Evolutionary conservation across 2,113 vertebrate genomes (phyloP).

Genomic region (Telmatochromis brichardi): DNA sequence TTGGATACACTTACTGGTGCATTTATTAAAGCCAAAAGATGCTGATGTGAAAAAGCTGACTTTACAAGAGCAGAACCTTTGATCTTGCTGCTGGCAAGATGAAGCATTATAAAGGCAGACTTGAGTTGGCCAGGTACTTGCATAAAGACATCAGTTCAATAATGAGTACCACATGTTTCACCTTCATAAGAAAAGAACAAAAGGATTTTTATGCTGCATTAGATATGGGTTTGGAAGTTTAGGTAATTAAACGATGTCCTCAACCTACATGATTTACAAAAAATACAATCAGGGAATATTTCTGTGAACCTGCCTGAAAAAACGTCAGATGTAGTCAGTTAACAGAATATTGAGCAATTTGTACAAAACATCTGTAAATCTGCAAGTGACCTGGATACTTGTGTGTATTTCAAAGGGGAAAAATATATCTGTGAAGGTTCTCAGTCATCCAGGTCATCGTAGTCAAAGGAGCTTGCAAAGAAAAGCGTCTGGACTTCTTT

Average conservation of each 20-base stretch:
- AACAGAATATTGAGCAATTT: background rate
- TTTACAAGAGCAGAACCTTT: background rate
- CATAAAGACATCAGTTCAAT: background rate
- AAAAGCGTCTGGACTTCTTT: background rate
- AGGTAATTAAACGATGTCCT: background rate
- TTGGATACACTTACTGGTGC: background rate
- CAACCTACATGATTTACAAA: background rate
- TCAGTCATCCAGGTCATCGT: background rate
- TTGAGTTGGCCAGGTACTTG: background rate
- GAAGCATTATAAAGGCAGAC: background rate
- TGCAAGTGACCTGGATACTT: background rate
- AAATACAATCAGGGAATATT: background rate
- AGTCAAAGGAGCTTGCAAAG: background rate
- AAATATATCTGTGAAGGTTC: background rate
- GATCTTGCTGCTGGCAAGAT: constrained; percentile 12
- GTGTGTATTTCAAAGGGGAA: background rate
- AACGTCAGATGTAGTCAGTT: background rate
- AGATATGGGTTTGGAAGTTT: background rate
- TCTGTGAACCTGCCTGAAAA: background rate
- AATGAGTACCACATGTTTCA: constrained; percentile 19
- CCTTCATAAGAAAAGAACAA: background rate
- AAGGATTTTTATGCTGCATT: background rate
- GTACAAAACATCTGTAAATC: background rate
- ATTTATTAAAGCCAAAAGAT: background rate
- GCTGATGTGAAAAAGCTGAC: background rate